Percentiles rank a stretch among this genome's conserved stretches.
phyloP scores from a whole-genome alignment of 2,113 vertebrate species.

The Paradisaea rubra region DNA sequence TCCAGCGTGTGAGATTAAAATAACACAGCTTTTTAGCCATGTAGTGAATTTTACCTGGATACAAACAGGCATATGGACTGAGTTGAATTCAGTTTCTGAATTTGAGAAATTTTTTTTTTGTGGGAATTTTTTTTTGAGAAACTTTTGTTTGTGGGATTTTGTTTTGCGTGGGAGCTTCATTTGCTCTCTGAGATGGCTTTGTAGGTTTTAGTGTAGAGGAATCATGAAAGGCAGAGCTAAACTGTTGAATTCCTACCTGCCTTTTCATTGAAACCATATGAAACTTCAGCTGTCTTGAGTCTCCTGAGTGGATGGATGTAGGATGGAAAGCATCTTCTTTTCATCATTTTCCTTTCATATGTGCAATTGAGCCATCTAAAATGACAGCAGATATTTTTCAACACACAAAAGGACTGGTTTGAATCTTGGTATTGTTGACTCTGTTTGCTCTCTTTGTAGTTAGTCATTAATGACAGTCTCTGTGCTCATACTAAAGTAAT shows the following conservation, averaged over 20 bases:
- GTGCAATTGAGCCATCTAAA: not conserved
- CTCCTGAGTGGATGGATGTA: not conserved
- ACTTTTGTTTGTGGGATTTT: not conserved
- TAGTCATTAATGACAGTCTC: not conserved
- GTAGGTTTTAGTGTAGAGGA: not conserved
- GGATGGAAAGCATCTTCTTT: not conserved
- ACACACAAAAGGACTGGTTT: not conserved
- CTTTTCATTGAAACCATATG: not conserved
- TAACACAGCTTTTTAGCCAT: not conserved
- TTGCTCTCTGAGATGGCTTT: not conserved
- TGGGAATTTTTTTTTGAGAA: too few relatives aligned
- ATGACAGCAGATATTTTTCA: not conserved
- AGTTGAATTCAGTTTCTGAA: not conserved
- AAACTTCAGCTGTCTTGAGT: not conserved
- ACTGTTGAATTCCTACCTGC: not conserved
- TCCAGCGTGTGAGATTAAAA: not conserved
- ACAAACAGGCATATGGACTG: rapidly evolving
- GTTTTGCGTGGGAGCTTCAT: not conserved
- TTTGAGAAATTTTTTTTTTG: not conserved
- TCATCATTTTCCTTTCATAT: not conserved
- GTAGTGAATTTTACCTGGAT: not conserved
- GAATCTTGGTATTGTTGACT: not conserved
- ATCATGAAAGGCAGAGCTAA: not conserved
- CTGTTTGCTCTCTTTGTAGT: not conserved
- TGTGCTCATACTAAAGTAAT: not conserved